These are phyloP conservation scores for Alectura lathami DNA, from an alignment of 2,113 vertebrate genomes.

Conservation along the genomic window DNA sequence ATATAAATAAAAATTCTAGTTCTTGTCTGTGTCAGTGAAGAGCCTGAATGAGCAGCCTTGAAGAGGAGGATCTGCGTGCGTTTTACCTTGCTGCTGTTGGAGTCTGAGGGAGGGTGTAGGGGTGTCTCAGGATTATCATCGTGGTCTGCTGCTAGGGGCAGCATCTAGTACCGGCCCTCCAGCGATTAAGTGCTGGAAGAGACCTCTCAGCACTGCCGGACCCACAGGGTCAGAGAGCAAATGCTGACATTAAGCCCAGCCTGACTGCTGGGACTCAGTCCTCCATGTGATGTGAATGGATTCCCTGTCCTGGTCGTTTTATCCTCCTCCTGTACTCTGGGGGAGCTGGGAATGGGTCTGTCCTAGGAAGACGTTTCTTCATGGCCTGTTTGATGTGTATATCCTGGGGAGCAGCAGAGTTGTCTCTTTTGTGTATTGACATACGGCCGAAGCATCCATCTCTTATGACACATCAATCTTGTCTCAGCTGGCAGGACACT, in stretches of 20 bases:
- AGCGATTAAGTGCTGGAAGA: not conserved
- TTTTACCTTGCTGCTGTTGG: not conserved
- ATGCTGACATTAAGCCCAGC: fast-evolving
- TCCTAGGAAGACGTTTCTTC: not conserved
- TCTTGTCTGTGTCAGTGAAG: not conserved
- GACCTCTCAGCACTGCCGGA: not conserved
- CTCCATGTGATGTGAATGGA: not conserved
- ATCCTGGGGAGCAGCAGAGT: not conserved
- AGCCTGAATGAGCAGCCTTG: not conserved
- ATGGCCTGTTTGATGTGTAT: not conserved
- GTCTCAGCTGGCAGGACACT: not conserved
- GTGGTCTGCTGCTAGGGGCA: not conserved
- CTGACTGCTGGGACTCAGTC: not conserved
- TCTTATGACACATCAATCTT: not conserved
- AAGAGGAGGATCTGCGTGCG: not conserved
- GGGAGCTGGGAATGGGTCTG: not conserved
- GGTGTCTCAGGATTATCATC: not conserved
- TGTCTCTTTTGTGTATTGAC: not conserved
- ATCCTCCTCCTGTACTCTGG: not conserved
- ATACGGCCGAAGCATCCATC: not conserved
- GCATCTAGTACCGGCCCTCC: not conserved
- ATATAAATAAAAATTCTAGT: not conserved
- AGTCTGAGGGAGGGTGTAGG: not conserved
- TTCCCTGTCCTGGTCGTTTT: not conserved
- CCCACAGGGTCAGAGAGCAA: not conserved